Conservation (phyloP, 2,113 vertebrate genomes). For the Aythya baeri region DNA sequence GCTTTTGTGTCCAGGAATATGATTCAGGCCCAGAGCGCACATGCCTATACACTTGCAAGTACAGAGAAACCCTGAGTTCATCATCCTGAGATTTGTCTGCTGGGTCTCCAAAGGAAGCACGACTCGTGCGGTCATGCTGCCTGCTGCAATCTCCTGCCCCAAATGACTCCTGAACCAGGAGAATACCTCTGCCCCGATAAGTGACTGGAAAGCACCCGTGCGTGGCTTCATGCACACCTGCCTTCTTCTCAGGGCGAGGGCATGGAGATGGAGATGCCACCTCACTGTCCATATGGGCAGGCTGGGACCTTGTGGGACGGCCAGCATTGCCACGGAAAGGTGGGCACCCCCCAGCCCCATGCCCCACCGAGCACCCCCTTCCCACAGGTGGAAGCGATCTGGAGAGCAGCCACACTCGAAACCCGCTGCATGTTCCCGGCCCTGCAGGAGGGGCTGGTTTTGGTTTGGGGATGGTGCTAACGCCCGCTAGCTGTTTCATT, state of each 20-base stretch:
- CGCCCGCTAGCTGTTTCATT: constrained; percentile 27
- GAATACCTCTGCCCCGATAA: neutral
- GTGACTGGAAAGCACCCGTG: accelerated
- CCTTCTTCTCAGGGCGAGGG: neutral
- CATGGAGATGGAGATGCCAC: accelerated
- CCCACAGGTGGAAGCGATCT: neutral
- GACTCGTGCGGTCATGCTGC: neutral
- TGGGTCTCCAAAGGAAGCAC: neutral
- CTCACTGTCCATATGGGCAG: neutral
- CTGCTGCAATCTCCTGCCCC: neutral
- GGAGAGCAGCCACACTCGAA: neutral
- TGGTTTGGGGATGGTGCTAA: neutral
- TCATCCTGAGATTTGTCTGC: neutral
- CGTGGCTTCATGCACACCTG: accelerated
- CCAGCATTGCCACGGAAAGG: accelerated
- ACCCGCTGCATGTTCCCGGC: accelerated
- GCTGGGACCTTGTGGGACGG: accelerated
- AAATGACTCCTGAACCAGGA: neutral
- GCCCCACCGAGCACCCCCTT: neutral
- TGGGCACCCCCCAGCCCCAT: neutral
- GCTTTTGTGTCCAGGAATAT: neutral
- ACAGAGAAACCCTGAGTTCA: neutral
- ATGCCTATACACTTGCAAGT: neutral
- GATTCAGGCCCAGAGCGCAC: accelerated
- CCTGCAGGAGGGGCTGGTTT: neutral